Evolutionary conservation across 2,797 vertebrate genomes (phyloP), one percentile per base, ranked within the genome.

Genomic region (Cryptoprocta ferox): DNA sequence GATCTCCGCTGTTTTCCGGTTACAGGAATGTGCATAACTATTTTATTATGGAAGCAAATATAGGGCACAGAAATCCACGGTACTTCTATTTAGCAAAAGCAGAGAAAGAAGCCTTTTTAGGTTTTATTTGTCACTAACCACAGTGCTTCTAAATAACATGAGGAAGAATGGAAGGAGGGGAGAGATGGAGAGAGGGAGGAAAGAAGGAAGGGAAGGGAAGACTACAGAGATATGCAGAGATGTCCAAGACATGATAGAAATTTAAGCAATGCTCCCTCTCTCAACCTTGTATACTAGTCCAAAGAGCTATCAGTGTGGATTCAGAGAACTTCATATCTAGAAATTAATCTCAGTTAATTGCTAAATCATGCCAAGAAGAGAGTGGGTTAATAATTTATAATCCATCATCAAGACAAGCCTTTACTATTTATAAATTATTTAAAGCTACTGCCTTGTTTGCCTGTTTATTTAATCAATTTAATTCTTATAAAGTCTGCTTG

Each of bases 361-460:
- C 32, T 87, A 80, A 85, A 73, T 68, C 39, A 56, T 80, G 28
- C 42, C 37, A 83, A 76, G 71, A 83, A 84, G 14, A 95, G 42
- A 80, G 14, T 90, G 35, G 24, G 9, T 94, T 92, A 80, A 91
- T 94, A 89, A 96, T 96, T 90, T 80, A 80, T 83, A 83, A 92
- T 68, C 39, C 32, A 92, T 82, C 50, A 94, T 83, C 24, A 83
- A n/a, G n/a, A 86, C 19, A 97, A 81, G 45, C 2, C 83, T 45
- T 94, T 89, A 80, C 50, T 75, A 0, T 83, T 89, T 92, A 82
- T 90, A 76, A 92, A 97, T 92, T 88, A 92, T 90, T 95, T 87
- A 94, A 39, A 84, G 24, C 18, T 93, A 63, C 86, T 79, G 18
- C 37, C 45, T 73, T 84, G 9, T 80, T 42, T 93, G 26, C 28